Conservation (phyloP, 2,113 vertebrate species). For the Pedionomus torquatus region DNA sequence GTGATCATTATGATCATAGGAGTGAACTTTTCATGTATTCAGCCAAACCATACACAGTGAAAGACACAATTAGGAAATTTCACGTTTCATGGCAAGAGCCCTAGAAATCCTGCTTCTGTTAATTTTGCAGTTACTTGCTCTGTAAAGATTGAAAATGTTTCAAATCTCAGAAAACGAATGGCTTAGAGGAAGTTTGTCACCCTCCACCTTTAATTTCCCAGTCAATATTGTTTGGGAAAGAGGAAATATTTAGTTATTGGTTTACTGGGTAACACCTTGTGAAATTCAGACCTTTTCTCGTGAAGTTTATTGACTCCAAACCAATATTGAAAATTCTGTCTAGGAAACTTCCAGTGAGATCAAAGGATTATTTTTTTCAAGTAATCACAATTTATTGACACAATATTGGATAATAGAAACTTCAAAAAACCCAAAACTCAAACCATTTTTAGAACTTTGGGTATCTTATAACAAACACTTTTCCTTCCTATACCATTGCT, state of each 20-base stretch:
- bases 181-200: background rate
- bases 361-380: background rate
- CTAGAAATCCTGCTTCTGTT: background rate
- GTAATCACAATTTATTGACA: background rate
- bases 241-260: background rate
- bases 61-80: background rate
- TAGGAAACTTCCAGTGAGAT: background rate
- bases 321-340: background rate
- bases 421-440: background rate
- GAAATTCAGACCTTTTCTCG: background rate
- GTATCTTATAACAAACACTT: background rate
- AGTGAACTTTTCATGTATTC: slow-evolving; percentile 7
- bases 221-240: background rate
- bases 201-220: background rate
- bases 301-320: background rate
- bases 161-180: background rate
- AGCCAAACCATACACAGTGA: background rate
- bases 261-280: background rate
- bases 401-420: background rate
- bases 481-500: background rate
- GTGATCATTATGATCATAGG: background rate
- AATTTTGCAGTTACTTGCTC: background rate
- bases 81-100: background rate
- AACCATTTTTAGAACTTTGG: background rate
- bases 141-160: background rate